phyloP scores from a whole-genome alignment of 2,888 invertebrate species.

The Incurvaria masculella region DNA sequence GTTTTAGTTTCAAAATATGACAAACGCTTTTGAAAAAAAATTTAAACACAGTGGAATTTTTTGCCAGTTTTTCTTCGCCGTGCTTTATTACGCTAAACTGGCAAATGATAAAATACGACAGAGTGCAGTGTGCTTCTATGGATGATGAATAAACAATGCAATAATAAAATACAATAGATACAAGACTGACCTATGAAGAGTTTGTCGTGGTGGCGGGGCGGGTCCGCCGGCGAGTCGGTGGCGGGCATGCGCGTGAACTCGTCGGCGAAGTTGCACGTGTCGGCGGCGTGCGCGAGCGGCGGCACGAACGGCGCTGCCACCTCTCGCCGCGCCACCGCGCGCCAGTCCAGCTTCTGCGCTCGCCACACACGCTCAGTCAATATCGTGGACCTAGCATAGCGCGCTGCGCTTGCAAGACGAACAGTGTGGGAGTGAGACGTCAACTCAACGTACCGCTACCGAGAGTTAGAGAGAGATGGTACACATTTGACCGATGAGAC shows the following conservation, averaged over 20 bases:
- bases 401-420: too few species aligned
- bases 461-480: too few species aligned
- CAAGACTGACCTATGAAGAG: slow-evolving; percentile 72
- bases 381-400: too few species aligned
- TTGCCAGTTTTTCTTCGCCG: too few species aligned
- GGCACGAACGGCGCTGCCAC: slow-evolving; percentile 89
- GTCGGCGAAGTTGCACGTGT: slow-evolving; percentile 94
- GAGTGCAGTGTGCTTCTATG: background rate
- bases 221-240: slow-evolving; percentile 87
- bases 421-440: too few species aligned
- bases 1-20: too few species aligned
- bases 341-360: slow-evolving; percentile 71
- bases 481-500: too few species aligned
- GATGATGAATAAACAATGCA: slow-evolving; percentile 1
- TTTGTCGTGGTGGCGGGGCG: slow-evolving; percentile 81
- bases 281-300: slow-evolving; percentile 78
- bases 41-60: too few species aligned
- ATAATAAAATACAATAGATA: background rate
- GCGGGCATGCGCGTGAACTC: slow-evolving; percentile 94
- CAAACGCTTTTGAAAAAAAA: too few species aligned
- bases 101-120: too few species aligned
- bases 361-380: background rate
- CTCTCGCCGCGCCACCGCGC: slow-evolving; percentile 70
- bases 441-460: too few species aligned
- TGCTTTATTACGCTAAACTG: too few species aligned